Conservation (phyloP, 2,888 invertebrate species). For the Polymixis flavicincta region DNA sequence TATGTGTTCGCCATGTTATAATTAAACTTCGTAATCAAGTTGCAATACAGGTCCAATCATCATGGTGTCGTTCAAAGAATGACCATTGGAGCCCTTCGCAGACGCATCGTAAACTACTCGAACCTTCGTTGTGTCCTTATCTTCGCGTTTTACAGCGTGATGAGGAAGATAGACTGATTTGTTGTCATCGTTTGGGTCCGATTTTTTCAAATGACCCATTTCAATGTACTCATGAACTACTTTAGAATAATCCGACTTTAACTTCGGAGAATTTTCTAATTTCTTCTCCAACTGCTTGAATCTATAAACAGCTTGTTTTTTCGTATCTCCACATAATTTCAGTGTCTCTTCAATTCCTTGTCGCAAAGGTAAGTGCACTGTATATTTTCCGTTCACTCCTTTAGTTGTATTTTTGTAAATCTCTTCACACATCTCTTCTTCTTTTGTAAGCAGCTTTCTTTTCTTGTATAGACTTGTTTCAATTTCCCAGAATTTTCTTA, state of each 20-base stretch:
- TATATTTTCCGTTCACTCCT: neutral
- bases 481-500: slow-evolving; percentile 1
- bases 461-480: neutral
- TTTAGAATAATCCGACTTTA: neutral
- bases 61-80: neutral
- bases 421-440: neutral
- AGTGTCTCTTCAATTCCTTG: neutral
- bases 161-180: neutral
- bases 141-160: neutral
- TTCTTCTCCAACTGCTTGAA: too few species aligned
- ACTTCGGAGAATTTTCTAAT: neutral
- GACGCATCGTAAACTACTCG: neutral
- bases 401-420: neutral
- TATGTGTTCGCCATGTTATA: too few species aligned
- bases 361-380: neutral
- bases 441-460: neutral
- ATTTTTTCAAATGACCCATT: slow-evolving; percentile 2
- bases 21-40: too few species aligned
- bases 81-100: neutral
- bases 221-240: neutral
- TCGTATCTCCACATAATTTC: neutral
- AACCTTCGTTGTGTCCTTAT: neutral
- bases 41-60: neutral
- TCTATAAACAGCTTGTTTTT: neutral
- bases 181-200: neutral